A percentile compares a stretch with the other conserved stretches of the same genome.
These are phyloP conservation scores for Brenthis daphne DNA, from an alignment of 2,888 invertebrate genomes.

Conservation along the genomic window DNA sequence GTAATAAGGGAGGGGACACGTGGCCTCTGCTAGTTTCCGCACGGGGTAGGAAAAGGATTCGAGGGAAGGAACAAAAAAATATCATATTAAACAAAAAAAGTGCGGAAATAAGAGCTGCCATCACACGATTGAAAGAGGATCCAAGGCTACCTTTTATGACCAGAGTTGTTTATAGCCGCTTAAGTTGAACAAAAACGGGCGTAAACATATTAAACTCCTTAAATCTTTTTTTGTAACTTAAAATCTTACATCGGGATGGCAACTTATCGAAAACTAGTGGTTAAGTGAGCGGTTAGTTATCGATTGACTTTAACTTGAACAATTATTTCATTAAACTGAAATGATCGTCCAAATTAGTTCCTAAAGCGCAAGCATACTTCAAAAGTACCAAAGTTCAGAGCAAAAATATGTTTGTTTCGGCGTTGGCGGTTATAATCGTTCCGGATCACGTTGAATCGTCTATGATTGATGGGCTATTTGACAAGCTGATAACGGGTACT, in stretches of 20 bases:
- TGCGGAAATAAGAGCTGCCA: conserved; percentile 47
- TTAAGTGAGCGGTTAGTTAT: conserved; percentile 25
- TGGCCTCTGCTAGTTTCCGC: conserved; percentile 48
- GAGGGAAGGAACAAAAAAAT: conserved; percentile 49
- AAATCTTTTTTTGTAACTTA: neutral
- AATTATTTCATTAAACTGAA: conserved; percentile 29
- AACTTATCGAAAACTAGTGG: conserved; percentile 30
- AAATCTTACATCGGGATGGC: conserved; percentile 22
- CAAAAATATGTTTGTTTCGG: conserved; percentile 61
- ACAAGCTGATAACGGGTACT: conserved; percentile 63
- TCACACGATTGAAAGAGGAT: conserved; percentile 10
- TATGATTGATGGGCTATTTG: conserved; percentile 75
- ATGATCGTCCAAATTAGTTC: conserved; percentile 38
- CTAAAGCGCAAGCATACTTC: conserved; percentile 43
- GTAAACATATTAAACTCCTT: neutral
- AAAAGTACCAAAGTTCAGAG: conserved; percentile 48
- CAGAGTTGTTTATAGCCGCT: conserved; percentile 1
- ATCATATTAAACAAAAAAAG: conserved; percentile 47
- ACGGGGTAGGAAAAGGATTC: conserved; percentile 52
- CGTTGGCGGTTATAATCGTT: conserved; percentile 56
- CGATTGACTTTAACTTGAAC: conserved; percentile 27
- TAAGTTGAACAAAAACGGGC: conserved; percentile 2
- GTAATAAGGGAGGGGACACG: conserved; percentile 49
- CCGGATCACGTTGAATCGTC: conserved; percentile 57
- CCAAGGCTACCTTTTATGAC: conserved; percentile 12